Evolutionary conservation across 2,888 invertebrate species (phyloP).

Genomic region (Chrysina gloriosa): DNA sequence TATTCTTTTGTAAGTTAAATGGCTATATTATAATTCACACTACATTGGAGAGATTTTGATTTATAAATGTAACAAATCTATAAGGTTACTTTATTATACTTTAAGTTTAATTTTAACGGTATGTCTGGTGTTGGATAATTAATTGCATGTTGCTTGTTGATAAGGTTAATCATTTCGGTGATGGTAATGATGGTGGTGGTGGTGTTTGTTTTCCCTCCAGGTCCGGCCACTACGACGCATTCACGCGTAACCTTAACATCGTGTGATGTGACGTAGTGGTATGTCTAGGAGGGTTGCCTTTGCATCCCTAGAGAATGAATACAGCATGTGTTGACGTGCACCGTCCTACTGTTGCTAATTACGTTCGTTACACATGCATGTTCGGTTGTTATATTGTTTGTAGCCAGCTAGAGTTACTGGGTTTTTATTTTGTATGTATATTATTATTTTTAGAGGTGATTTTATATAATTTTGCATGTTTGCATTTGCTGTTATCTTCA

Average conservation of each 20-base stretch:
- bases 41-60: too few species aligned
- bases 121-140: conserved; percentile 1
- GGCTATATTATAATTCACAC: too few species aligned
- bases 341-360: neutral
- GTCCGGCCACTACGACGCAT: conserved; percentile 62
- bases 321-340: neutral
- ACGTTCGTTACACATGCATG: conserved; percentile 1
- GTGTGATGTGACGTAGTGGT: conserved; percentile 66
- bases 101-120: too few species aligned
- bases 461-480: too few species aligned
- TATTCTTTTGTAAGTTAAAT: too few species aligned
- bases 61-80: too few species aligned
- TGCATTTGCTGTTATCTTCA: too few species aligned
- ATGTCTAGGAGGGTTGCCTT: conserved; percentile 60
- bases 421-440: too few species aligned
- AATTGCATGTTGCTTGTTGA: conserved; percentile 10
- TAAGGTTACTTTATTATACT: too few species aligned
- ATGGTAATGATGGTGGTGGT: conserved; percentile 46
- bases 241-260: conserved; percentile 56
- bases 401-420: too few species aligned
- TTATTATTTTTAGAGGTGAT: too few species aligned
- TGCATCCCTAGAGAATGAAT: conserved; percentile 49
- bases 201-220: conserved; percentile 52
- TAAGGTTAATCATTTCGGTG: conserved; percentile 26
- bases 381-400: too few species aligned